Conservation (phyloP, 2,113 vertebrate genomes). For the Rattus norvegicus region GRCr8 NC_086029.1:25016001-25016500, state of each 20-base stretch:
- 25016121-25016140: conserved; percentile 50
- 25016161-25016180: background rate
- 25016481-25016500: conserved; percentile 79
- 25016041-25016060: conserved; percentile 73
- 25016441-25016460: conserved; percentile 82
- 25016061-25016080: conserved; percentile 71
- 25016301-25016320: conserved; percentile 87
- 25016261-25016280: conserved; percentile 89
- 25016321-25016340: conserved; percentile 93
- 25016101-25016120: conserved; percentile 44
- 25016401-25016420: conserved; percentile 84
- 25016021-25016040: conserved; percentile 66
- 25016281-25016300: conserved; percentile 88
- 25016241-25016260: conserved; percentile 85
- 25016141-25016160: conserved; percentile 43
- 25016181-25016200: conserved; percentile 58
- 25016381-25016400: conserved; percentile 90
- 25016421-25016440: conserved; percentile 85
- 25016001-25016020: conserved; percentile 41
- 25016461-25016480: conserved; percentile 81
- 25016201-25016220: conserved; percentile 63
- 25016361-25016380: conserved; percentile 93
- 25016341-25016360: conserved; percentile 93
- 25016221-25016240: conserved; percentile 86
- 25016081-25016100: conserved; percentile 73